Evolutionary conservation across 92 coral and sea anemone genomes (phyloP).

Genomic region (Montipora capitata): DNA sequence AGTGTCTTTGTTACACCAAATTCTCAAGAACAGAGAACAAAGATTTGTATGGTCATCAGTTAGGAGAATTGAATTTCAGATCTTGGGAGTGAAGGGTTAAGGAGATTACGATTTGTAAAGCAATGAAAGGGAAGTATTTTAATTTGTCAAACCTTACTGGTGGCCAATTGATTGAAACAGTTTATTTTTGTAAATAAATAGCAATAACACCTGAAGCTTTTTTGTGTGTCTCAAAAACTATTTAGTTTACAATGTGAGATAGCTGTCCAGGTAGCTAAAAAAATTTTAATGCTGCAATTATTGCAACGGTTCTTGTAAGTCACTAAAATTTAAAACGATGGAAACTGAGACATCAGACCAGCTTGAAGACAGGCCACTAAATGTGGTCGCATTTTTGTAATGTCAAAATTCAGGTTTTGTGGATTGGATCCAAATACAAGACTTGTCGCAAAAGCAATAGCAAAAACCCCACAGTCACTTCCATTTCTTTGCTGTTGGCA

Average conservation of each 20-base stretch:
- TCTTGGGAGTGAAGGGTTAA: constrained; percentile 3
- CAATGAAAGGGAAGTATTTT: constrained; percentile 35
- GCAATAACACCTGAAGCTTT: constrained; percentile 6
- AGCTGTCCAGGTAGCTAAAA: neutral
- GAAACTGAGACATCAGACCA: constrained; percentile 46
- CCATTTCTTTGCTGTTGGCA: too few relatives aligned
- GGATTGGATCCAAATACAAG: too few relatives aligned
- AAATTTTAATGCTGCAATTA: neutral
- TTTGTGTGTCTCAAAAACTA: constrained; percentile 7
- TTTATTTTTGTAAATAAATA: constrained; percentile 42
- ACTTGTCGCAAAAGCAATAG: too few relatives aligned
- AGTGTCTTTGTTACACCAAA: too few relatives aligned
- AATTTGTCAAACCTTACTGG: constrained; percentile 27
- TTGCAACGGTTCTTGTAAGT: constrained; percentile 5
- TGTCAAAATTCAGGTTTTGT: too few relatives aligned
- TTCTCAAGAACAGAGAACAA: too few relatives aligned
- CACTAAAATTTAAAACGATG: constrained; percentile 2
- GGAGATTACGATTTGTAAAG: constrained; percentile 38
- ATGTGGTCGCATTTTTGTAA: too few relatives aligned
- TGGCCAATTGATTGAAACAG: constrained; percentile 49
- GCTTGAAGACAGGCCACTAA: constrained; percentile 4
- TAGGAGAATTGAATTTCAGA: neutral
- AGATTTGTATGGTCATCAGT: too few relatives aligned
- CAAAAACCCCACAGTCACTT: too few relatives aligned
- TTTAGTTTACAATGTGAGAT: constrained; percentile 2